phyloP scores from a whole-genome alignment of 64 coral and sea anemone species.

The Hydrozoanthus tunicans region DNA sequence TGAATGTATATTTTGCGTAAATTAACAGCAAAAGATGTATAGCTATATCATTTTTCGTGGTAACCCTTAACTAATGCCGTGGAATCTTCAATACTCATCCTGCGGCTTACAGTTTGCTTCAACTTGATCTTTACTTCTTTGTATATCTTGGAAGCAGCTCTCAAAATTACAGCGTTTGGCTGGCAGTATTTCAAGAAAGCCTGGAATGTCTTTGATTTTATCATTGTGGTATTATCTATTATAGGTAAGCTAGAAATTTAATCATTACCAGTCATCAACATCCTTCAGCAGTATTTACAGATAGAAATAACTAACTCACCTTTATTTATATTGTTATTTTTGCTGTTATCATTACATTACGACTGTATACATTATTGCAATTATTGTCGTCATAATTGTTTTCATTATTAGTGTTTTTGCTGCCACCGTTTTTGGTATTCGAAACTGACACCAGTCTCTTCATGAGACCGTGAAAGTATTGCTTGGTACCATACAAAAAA shows the following conservation, averaged over 20 bases:
- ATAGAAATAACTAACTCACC: background rate
- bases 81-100: background rate
- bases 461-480: too few relatives aligned
- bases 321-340: background rate
- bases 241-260: constrained; percentile 43
- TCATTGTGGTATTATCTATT: constrained; percentile 72
- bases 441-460: too few relatives aligned
- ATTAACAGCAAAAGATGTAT: too few relatives aligned
- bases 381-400: too few relatives aligned
- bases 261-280: background rate
- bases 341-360: too few relatives aligned
- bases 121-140: constrained; percentile 73
- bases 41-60: too few relatives aligned
- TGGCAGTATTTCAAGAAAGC: constrained; percentile 86
- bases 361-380: too few relatives aligned
- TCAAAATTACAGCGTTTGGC: constrained; percentile 72
- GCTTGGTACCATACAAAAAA: too few relatives aligned
- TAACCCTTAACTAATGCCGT: constrained; percentile 43
- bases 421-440: too few relatives aligned
- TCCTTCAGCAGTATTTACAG: too few relatives aligned
- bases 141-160: constrained; percentile 71
- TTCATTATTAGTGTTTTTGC: too few relatives aligned
- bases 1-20: too few relatives aligned
- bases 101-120: constrained; percentile 34
- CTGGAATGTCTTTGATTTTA: constrained; percentile 89